Conservation (phyloP, 2,113 vertebrate genomes). For the Campylomormyrus numenius region DNA sequence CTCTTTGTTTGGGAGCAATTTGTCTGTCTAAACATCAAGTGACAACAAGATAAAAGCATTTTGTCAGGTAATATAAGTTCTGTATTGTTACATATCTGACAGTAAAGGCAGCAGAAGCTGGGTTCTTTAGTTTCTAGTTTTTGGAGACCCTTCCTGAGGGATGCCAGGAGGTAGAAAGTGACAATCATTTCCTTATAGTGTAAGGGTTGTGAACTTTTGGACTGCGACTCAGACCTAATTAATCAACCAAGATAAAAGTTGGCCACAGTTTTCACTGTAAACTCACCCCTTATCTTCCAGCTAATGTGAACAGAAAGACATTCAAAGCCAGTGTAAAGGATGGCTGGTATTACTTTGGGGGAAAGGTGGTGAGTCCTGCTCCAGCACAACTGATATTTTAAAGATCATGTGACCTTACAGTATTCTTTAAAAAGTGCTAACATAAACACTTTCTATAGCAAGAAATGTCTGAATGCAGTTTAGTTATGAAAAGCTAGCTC, state of each 20-base stretch:
- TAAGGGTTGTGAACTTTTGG: background rate
- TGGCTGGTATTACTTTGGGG: slow-evolving; percentile 87
- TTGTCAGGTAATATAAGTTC: background rate
- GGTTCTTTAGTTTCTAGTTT: background rate
- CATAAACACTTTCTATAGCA: background rate
- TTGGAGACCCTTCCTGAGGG: background rate
- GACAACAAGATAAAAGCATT: background rate
- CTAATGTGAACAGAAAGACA: slow-evolving; percentile 72
- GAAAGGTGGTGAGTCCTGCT: slow-evolving; percentile 79
- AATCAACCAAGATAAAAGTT: background rate
- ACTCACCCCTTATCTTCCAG: slow-evolving; percentile 49
- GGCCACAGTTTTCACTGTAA: background rate
- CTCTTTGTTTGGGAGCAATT: background rate
- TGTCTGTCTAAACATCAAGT: background rate
- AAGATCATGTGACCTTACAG: background rate
- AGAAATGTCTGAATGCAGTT: background rate
- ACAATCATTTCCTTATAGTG: background rate
- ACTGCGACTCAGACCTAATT: background rate
- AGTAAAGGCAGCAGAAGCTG: background rate
- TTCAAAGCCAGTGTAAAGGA: slow-evolving; percentile 74
- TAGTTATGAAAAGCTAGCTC: background rate
- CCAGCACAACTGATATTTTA: background rate
- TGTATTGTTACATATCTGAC: background rate
- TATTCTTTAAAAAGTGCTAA: background rate
- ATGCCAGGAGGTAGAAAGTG: background rate